These are phyloP conservation scores for Cryptosula pallasiana DNA, from an alignment of 2,888 invertebrate species.

Conservation along the genomic window DNA sequence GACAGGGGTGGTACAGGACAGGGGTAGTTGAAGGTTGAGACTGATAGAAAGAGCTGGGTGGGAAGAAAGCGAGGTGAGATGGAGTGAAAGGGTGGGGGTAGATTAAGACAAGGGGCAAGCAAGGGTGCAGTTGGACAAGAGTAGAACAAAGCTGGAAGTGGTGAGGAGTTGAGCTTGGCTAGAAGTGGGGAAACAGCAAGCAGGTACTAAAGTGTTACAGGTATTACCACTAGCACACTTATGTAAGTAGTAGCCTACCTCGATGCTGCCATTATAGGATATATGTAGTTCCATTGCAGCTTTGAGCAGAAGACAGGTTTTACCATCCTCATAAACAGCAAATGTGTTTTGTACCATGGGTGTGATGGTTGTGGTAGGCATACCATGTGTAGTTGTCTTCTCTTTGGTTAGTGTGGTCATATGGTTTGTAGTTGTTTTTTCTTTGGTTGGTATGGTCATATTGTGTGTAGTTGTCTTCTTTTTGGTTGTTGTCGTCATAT, in stretches of 20 bases:
- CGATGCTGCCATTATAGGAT: not conserved
- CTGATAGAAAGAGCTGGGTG: too few relatives aligned
- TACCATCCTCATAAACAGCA: not conserved
- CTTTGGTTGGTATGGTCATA: not conserved
- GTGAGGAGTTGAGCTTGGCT: too few relatives aligned
- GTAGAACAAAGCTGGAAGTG: too few relatives aligned
- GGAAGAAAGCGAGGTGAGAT: too few relatives aligned
- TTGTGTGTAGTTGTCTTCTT: not conserved
- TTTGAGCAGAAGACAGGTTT: constrained; percentile 3
- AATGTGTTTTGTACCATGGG: not conserved
- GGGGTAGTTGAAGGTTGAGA: too few relatives aligned
- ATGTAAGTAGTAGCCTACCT: not conserved
- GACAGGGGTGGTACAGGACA: too few relatives aligned
- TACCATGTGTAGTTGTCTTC: not conserved
- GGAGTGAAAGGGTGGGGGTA: too few relatives aligned
- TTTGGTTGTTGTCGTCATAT: not conserved
- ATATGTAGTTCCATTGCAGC: not conserved
- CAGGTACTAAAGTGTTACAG: too few relatives aligned
- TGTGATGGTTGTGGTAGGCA: not conserved
- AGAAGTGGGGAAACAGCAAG: too few relatives aligned
- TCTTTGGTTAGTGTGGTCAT: not conserved
- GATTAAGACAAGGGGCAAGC: too few relatives aligned
- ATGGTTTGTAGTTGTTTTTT: not conserved
- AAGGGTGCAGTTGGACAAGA: too few relatives aligned
- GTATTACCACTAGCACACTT: too few relatives aligned